Evolutionary conservation across 2,888 invertebrate genomes (phyloP).

Genomic region (Punctoribates punctum): DNA sequence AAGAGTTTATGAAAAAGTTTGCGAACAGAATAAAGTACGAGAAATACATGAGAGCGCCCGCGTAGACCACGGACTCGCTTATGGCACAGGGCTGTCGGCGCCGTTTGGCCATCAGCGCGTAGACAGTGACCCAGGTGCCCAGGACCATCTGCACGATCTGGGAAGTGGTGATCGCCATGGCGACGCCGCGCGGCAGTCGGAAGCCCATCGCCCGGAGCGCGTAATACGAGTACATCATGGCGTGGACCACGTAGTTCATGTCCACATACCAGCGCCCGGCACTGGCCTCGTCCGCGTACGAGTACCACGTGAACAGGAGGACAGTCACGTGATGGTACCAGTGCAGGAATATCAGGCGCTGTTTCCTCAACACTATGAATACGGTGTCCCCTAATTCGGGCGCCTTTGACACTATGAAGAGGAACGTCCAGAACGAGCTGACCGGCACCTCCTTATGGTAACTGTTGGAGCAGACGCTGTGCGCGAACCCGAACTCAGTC

Average conservation of each 20-base stretch:
- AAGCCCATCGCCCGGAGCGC: slow-evolving; percentile 72
- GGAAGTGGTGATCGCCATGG: slow-evolving; percentile 83
- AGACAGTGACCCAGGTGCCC: slow-evolving; percentile 84
- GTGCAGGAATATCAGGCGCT: slow-evolving; percentile 86
- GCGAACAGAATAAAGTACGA: slow-evolving; percentile 90
- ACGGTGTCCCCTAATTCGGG: slow-evolving; percentile 94
- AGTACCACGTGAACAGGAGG: slow-evolving; percentile 88
- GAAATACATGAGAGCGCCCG: slow-evolving; percentile 90
- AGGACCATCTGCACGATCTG: slow-evolving; percentile 92
- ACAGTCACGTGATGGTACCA: slow-evolving; percentile 98
- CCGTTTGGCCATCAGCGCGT: slow-evolving; percentile 65
- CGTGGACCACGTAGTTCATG: slow-evolving; percentile 89
- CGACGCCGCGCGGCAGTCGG: slow-evolving; percentile 69
- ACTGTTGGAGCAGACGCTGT: slow-evolving; percentile 91
- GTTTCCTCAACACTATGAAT: slow-evolving; percentile 81
- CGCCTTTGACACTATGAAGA: slow-evolving; percentile 93
- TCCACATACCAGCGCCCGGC: slow-evolving; percentile 79
- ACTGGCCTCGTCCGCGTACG: slow-evolving; percentile 58
- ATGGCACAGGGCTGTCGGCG: slow-evolving; percentile 70
- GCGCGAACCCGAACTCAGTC: slow-evolving; percentile 82
- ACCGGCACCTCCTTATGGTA: slow-evolving; percentile 82
- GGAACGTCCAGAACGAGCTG: slow-evolving; percentile 94
- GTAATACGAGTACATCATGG: slow-evolving; percentile 70
- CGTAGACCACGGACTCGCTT: slow-evolving; percentile 75
- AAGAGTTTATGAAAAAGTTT: slow-evolving; percentile 86